Conservation (phyloP, 2,113 vertebrate species). For the Coturnix japonica region DNA sequence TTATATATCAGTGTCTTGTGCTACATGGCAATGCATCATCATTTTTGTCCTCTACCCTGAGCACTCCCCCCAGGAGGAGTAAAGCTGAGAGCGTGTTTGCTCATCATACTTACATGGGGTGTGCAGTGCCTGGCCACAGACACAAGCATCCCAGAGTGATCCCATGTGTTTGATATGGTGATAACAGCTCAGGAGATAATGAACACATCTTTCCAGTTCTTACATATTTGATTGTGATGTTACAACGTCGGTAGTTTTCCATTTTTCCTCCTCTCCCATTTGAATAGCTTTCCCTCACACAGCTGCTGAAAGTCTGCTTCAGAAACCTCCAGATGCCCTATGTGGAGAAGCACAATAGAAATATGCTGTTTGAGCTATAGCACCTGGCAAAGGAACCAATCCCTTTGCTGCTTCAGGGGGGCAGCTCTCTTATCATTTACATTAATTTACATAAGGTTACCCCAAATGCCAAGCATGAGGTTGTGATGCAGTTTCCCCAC, state of each 20-base stretch:
- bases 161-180: not conserved
- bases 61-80: not conserved
- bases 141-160: not conserved
- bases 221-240: slow-evolving; percentile 41
- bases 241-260: not conserved
- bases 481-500: not conserved
- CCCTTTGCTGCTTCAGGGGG: rapidly evolving
- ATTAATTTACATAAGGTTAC: not conserved
- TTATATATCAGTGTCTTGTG: not conserved
- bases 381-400: not conserved
- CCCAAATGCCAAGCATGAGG: not conserved
- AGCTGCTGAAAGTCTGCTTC: not conserved
- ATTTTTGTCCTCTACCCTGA: not conserved
- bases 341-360: rapidly evolving
- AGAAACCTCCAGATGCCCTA: not conserved
- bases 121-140: not conserved
- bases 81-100: not conserved
- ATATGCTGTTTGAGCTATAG: not conserved
- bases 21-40: not conserved
- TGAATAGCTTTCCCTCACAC: not conserved
- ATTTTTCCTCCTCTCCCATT: not conserved
- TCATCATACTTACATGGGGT: not conserved
- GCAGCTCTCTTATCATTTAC: not conserved
- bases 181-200: not conserved
- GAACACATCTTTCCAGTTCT: slow-evolving; percentile 3